Conservation (phyloP, 2,797 vertebrate genomes). For the Myiotriccus ornatus region DNA sequence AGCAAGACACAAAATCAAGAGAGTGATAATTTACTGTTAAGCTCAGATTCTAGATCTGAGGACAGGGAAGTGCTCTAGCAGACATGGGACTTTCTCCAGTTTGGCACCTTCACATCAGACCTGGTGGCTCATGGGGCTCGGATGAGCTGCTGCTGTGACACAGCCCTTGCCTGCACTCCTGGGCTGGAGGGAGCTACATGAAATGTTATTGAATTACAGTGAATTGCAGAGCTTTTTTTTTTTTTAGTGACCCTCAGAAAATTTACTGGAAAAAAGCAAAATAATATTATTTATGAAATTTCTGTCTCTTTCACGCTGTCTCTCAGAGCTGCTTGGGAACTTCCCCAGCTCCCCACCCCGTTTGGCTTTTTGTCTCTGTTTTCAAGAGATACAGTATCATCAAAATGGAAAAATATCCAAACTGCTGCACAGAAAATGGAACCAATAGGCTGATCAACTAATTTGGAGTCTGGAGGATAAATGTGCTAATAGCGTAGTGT, state of each 20-base stretch:
- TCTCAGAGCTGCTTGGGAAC: not conserved
- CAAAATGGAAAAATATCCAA: not conserved
- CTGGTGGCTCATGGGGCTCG: not conserved
- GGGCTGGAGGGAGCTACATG: accelerated
- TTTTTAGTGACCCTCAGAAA: not conserved
- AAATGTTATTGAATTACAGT: not conserved
- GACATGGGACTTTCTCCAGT: not conserved
- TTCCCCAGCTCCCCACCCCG: not conserved
- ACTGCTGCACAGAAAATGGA: not conserved
- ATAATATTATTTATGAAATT: not conserved
- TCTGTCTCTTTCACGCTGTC: not conserved
- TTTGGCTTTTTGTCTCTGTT: not conserved
- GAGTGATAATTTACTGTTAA: not conserved
- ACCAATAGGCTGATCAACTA: not conserved
- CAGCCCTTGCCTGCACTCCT: not conserved
- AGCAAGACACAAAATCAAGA: not conserved
- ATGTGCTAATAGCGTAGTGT: not conserved
- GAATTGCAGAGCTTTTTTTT: not conserved
- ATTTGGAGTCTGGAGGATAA: not conserved
- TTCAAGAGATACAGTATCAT: not conserved
- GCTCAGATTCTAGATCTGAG: not conserved
- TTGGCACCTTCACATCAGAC: not conserved
- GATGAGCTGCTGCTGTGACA: not conserved
- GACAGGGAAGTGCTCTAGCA: not conserved
- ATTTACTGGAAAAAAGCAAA: not conserved